These are phyloP conservation scores for Aplidium turbinatum DNA, from an alignment of 23 tunicate genomes.

Conservation along the genomic window DNA sequence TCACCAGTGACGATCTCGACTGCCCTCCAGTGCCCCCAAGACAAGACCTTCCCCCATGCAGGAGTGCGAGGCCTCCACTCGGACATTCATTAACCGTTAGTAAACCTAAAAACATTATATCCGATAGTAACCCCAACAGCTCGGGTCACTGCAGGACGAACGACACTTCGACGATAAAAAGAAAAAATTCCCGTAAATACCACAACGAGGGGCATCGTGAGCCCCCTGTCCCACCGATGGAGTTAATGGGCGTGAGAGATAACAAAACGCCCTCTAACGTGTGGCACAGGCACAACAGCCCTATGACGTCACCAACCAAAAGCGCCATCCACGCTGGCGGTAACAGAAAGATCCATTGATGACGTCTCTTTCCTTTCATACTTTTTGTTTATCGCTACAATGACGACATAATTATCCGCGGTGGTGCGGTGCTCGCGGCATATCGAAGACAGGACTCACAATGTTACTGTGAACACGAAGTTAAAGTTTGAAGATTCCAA, in stretches of 20 bases:
- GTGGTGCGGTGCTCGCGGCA: no score
- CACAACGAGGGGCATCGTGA: constrained; percentile 1
- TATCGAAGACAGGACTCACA: no score
- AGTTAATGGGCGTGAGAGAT: constrained; percentile 5
- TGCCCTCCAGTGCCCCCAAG: constrained; percentile 43
- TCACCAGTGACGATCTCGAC: constrained; percentile 42
- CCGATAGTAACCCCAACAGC: neutral
- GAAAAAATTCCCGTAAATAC: neutral
- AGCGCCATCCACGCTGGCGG: constrained; percentile 26
- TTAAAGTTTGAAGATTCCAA: no score
- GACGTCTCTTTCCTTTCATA: no score
- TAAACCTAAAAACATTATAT: neutral
- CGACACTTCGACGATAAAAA: neutral
- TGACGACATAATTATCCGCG: no score
- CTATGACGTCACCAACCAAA: constrained; percentile 48
- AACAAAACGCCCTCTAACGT: neutral
- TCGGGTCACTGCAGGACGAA: neutral
- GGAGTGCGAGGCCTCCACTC: neutral
- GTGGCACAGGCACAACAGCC: constrained; percentile 54
- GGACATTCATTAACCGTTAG: neutral
- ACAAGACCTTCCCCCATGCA: neutral
- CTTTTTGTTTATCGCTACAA: no score
- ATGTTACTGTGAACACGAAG: no score
- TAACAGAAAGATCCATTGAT: no score
- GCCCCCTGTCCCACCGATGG: constrained; percentile 20